phyloP scores from a whole-genome alignment of 2,113 vertebrate species.

The Syngnathus scovelli region DNA sequence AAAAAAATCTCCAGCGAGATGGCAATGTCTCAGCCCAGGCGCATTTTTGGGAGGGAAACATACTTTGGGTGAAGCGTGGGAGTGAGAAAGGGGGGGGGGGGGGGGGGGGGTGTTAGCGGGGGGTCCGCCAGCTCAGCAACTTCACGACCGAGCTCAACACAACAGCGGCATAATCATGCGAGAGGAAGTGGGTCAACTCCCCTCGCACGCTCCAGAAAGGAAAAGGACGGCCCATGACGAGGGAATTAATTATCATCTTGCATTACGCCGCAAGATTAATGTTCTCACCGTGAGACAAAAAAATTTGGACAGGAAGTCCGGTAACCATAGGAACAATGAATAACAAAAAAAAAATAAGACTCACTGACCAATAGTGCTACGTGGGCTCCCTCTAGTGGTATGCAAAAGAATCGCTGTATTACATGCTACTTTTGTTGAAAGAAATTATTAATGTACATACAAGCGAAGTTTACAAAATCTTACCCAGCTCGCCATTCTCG shows the following conservation, averaged over 20 bases:
- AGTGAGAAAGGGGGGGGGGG: neutral
- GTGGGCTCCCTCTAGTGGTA: neutral
- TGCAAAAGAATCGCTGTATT: neutral
- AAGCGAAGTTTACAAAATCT: neutral
- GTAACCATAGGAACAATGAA: neutral
- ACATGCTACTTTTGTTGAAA: too few species aligned
- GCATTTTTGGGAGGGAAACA: too few species aligned
- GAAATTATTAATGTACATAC: too few species aligned
- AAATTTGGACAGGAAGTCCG: constrained; percentile 10
- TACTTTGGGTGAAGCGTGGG: neutral
- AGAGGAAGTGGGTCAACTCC: constrained; percentile 47
- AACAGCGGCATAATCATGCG: constrained; percentile 37
- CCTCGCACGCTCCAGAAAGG: constrained; percentile 29
- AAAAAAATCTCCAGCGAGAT: too few species aligned
- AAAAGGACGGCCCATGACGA: constrained; percentile 42
- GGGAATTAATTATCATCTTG: constrained; percentile 48
- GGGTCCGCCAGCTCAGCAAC: constrained; percentile 35
- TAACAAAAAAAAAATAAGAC: neutral
- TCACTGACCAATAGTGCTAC: neutral
- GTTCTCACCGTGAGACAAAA: constrained; percentile 23
- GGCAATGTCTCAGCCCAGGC: too few species aligned
- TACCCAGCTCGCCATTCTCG: constrained; percentile 94
- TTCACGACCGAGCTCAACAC: constrained; percentile 13
- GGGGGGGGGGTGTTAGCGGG: neutral
- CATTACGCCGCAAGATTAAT: constrained; percentile 14